phyloP scores from a whole-genome alignment of 2,113 vertebrate species.

The Columbina picui region DNA sequence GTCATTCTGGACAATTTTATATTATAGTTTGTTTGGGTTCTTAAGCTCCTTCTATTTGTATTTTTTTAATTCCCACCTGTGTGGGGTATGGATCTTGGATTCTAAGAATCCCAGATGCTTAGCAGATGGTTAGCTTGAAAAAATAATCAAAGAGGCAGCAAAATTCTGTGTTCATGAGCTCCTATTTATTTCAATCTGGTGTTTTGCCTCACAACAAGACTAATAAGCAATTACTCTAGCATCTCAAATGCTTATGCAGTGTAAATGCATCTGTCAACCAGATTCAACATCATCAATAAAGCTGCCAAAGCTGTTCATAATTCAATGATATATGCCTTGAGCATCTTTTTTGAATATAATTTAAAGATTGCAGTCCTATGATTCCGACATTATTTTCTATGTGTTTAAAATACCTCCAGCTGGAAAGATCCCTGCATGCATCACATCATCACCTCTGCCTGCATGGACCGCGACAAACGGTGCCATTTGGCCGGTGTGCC shows the following conservation, averaged over 20 bases:
- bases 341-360: constrained; percentile 71
- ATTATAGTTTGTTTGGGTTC: constrained; percentile 40
- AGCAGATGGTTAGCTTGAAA: constrained; percentile 74
- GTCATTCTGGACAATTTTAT: constrained; percentile 19
- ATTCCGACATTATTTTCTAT: constrained; percentile 23
- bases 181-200: constrained; percentile 76
- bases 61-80: constrained; percentile 69
- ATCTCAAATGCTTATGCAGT: constrained; percentile 75
- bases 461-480: not conserved
- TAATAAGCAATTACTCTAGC: constrained; percentile 78
- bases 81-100: constrained; percentile 50
- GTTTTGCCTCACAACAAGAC: constrained; percentile 77
- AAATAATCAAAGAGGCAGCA: constrained; percentile 70
- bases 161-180: constrained; percentile 65
- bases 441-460: not conserved
- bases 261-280: constrained; percentile 77
- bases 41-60: constrained; percentile 40
- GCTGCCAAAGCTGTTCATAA: constrained; percentile 75
- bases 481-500: not conserved
- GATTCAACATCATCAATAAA: constrained; percentile 79
- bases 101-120: constrained; percentile 73
- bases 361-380: constrained; percentile 70
- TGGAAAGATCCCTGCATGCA: not conserved
- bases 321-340: constrained; percentile 74
- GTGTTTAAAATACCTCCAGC: constrained; percentile 64